Evolutionary conservation across 2,888 invertebrate species (phyloP), one percentile per base, ranked within the genome.

Genomic region (Parnassius smintheus): DNA sequence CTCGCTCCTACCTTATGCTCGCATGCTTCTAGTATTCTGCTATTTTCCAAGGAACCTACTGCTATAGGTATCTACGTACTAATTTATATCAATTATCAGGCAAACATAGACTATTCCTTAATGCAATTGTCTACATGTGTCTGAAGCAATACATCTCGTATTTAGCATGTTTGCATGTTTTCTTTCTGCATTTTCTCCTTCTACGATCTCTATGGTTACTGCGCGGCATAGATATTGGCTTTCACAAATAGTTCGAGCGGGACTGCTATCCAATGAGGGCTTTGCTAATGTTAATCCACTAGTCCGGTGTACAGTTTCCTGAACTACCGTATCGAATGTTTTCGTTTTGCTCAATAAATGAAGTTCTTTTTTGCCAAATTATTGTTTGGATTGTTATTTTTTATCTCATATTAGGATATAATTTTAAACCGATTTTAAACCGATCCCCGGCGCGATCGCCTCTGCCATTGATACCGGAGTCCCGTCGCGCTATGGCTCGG

Each of bases 151-250:
- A 74, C 69, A 74, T 73, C 68, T 75, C 76, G 75, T 71, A 72
- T 73, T 68, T 76, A 73, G 91, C 89, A 91, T 82, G 89, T 71
- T 69, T 85, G 91, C 91, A 91, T 91, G 91, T 79, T 85, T 77
- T 82, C 85, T 85, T 76, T 82, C 81, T 88, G 90, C 89, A 89
- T 88, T 80, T 85, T 75, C 85, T 86, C 84, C 85, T 88, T 88
- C 89, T 91, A 91, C 91, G 91, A 91, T 91, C 89, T 91, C 91
- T 91, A 91, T 91, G 91, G 91, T 91, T 91, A 91, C 91, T 91
- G 91, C 90, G 91, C 88, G 91, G 91, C 91, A 88, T 91, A 91
- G 88, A 87, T 80, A 78, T 85, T 90, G 86, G 91, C 91, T 91
- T 91, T 82, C 71, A 84, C 75, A 70, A 80, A 80, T 88, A 89